Conservation (phyloP, 2,888 invertebrate genomes). For the Crossocerus cetratus region DNA sequence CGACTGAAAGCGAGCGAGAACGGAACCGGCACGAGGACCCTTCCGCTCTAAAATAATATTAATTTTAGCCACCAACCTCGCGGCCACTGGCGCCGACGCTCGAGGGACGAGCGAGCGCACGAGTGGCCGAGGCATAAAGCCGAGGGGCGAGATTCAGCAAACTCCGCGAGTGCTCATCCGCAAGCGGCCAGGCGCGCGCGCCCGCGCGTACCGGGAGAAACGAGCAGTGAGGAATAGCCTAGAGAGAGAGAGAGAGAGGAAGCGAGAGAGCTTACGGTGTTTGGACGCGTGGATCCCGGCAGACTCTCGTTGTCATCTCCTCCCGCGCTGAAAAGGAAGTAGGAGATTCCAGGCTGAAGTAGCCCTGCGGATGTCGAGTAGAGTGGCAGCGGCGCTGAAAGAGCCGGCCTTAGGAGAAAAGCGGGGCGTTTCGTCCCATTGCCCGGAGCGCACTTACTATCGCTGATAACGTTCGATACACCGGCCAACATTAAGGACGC, state of each 20-base stretch:
- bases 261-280: not conserved
- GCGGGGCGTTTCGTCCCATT: constrained; percentile 23
- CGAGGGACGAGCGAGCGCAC: constrained; percentile 1
- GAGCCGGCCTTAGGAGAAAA: constrained; percentile 27
- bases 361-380: constrained; percentile 38
- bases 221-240: too few relatives aligned
- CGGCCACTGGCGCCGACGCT: not conserved
- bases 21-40: not conserved
- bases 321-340: constrained; percentile 27
- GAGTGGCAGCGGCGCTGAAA: constrained; percentile 36
- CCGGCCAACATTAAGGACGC: constrained; percentile 11
- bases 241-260: too few relatives aligned
- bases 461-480: constrained; percentile 39
- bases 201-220: too few relatives aligned
- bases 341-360: constrained; percentile 27
- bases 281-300: not conserved
- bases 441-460: constrained; percentile 39
- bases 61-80: constrained; percentile 19
- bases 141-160: not conserved
- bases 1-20: constrained; percentile 5
- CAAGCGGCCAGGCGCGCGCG: too few relatives aligned
- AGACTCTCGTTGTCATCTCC: constrained; percentile 4
- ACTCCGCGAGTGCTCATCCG: not conserved
- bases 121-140: not conserved
- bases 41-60: constrained; percentile 23